Evolutionary conservation across 2,888 invertebrate species (phyloP).

Genomic region (Apoderus coryli): DNA sequence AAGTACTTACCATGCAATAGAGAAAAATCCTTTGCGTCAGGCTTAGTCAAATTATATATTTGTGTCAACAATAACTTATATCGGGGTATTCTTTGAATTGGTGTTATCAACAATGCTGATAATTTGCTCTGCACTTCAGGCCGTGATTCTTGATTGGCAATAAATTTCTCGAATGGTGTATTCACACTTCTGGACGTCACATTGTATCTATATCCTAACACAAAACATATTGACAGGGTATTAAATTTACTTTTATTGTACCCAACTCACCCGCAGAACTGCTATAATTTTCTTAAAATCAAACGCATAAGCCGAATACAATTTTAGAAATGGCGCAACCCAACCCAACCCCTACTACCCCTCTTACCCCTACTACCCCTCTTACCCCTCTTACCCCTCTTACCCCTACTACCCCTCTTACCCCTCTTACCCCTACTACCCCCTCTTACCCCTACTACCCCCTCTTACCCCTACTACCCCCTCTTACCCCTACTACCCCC

Average conservation of each 20-base stretch:
- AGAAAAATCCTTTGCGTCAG: conserved; percentile 18
- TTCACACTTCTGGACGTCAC: conserved; percentile 39
- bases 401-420: too few relatives aligned
- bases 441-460: background rate
- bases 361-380: too few relatives aligned
- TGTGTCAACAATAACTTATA: conserved; percentile 59
- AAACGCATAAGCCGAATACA: conserved; percentile 64
- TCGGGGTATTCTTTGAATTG: conserved; percentile 64
- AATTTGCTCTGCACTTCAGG: conserved; percentile 57
- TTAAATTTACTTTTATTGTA: conserved; percentile 1
- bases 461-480: background rate
- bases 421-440: too few relatives aligned
- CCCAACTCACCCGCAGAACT: conserved; percentile 39
- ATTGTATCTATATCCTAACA: too few relatives aligned
- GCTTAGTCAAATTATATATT: conserved; percentile 33
- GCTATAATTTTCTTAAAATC: conserved; percentile 50
- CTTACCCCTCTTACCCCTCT: too few relatives aligned
- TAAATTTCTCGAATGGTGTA: conserved; percentile 39
- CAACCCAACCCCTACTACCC: background rate
- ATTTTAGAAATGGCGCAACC: conserved; percentile 59
- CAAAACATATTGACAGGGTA: conserved; percentile 1
- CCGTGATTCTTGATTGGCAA: conserved; percentile 47
- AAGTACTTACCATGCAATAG: conserved; percentile 20
- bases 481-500: background rate
- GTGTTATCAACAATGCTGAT: conserved; percentile 57